Percentiles rank a stretch among this genome's conserved stretches.
Evolutionary conservation across 2,888 invertebrate genomes (phyloP).

Genomic region (Plagiodera versicolora): DNA sequence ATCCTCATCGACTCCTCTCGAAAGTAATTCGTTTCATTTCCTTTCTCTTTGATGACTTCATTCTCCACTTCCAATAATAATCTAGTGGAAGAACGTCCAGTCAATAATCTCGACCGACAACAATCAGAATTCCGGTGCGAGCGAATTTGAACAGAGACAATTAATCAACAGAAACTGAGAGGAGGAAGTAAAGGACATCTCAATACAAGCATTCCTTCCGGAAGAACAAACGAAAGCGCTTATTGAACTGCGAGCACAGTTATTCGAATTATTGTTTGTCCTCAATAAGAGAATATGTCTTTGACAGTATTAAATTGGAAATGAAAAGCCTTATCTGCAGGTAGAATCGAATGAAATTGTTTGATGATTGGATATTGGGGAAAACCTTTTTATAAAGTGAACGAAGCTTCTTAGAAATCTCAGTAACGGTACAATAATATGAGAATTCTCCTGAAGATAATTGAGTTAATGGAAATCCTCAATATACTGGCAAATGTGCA

Average conservation of each 20-base stretch:
- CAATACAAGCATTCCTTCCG: not conserved
- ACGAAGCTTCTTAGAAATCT: not conserved
- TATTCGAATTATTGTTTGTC: not conserved
- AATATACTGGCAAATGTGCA: too few relatives aligned
- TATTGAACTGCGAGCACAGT: not conserved
- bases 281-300: not conserved
- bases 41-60: not conserved
- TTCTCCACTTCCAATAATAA: not conserved
- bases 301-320: not conserved
- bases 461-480: not conserved
- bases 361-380: not conserved
- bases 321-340: not conserved
- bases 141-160: not conserved
- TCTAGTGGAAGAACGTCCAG: not conserved
- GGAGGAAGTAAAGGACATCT: not conserved
- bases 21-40: too few relatives aligned
- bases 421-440: too few relatives aligned
- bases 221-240: not conserved
- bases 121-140: not conserved
- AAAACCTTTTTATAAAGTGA: not conserved
- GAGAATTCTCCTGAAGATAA: not conserved
- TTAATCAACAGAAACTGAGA: not conserved
- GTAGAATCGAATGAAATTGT: not conserved
- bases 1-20: too few relatives aligned
- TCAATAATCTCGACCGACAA: not conserved